These are phyloP conservation scores for Rhabdornis inornatus DNA, from an alignment of 2,113 vertebrate species.

Conservation along the genomic window DNA sequence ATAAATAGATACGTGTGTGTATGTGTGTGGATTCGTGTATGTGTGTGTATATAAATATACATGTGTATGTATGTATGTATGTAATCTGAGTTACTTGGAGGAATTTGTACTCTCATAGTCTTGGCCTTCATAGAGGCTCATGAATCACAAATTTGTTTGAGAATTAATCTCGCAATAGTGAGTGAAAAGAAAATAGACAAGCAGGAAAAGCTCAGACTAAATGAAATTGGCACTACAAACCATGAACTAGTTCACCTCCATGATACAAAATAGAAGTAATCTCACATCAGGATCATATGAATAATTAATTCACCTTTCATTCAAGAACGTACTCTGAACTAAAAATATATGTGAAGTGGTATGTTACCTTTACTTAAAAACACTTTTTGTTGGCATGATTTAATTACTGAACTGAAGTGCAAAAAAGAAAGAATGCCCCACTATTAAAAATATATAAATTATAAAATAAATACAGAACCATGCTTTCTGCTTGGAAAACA, in stretches of 20 bases:
- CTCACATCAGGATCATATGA: background rate
- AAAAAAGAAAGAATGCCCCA: background rate
- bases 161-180: background rate
- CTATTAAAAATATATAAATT: too few relatives aligned
- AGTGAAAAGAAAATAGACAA: background rate
- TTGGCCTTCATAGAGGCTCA: background rate
- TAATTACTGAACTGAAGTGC: background rate
- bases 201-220: background rate
- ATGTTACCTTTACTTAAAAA: constrained; percentile 1
- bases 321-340: background rate
- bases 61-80: too few relatives aligned
- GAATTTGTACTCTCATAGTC: background rate
- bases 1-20: background rate
- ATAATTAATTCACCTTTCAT: constrained; percentile 22
- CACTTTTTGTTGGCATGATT: background rate
- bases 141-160: background rate
- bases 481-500: background rate
- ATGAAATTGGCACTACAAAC: background rate
- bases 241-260: background rate
- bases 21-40: background rate
- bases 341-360: background rate
- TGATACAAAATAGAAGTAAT: background rate
- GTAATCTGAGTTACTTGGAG: background rate
- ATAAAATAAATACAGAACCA: background rate
- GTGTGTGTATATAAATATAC: too few relatives aligned